These are phyloP conservation scores for Epiblema foenella DNA, from an alignment of 2,888 invertebrate species.

Conservation along the genomic window DNA sequence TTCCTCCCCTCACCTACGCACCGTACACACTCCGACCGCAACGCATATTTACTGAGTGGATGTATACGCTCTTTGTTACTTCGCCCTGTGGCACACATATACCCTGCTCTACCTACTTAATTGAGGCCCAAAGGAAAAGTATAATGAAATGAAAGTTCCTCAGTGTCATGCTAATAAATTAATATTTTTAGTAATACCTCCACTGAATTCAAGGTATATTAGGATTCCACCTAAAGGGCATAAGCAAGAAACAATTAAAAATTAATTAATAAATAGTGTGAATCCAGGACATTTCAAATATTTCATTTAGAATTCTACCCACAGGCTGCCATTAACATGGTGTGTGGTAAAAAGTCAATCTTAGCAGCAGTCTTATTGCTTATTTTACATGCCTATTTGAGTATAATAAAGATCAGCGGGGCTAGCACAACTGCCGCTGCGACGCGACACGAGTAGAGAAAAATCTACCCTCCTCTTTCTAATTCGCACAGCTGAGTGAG, in stretches of 20 bases:
- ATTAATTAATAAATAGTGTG: too few relatives aligned
- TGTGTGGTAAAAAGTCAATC: background rate
- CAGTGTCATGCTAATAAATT: constrained; percentile 18
- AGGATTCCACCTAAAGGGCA: background rate
- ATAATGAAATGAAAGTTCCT: constrained; percentile 46
- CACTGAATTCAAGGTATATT: background rate
- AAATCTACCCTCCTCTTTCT: too few relatives aligned
- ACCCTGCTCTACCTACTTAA: constrained; percentile 37
- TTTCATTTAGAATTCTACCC: background rate
- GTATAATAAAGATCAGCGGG: too few relatives aligned
- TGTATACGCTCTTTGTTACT: constrained; percentile 46
- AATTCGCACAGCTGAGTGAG: too few relatives aligned
- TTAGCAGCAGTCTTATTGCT: background rate
- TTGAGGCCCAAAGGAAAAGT: constrained; percentile 46
- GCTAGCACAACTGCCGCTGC: too few relatives aligned
- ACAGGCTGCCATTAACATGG: background rate
- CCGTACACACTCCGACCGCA: constrained; percentile 25
- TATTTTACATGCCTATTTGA: too few relatives aligned
- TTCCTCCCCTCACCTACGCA: constrained; percentile 42
- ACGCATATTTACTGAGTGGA: constrained; percentile 38
- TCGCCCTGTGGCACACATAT: constrained; percentile 46
- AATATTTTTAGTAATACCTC: background rate
- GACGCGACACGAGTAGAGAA: too few relatives aligned
- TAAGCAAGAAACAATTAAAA: too few relatives aligned
- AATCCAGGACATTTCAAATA: background rate